phyloP scores from a whole-genome alignment of 2,888 invertebrate species.

The Blastobasis adustella region DNA sequence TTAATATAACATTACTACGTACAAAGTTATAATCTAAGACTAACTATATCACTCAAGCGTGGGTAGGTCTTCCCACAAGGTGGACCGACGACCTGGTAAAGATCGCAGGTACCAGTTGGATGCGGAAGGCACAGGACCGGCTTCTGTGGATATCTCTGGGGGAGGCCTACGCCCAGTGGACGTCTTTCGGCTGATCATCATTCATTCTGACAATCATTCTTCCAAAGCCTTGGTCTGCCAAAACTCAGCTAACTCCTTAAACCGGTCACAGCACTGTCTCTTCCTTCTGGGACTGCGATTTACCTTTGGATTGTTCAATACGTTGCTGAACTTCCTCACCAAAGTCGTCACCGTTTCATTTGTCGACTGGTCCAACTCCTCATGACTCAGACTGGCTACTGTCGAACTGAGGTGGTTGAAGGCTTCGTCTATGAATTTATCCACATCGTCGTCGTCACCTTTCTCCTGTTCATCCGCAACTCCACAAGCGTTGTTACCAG shows the following conservation, averaged over 20 bases:
- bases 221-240: constrained; percentile 38
- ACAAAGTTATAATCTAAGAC: too few species aligned
- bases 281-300: constrained; percentile 40
- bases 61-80: too few species aligned
- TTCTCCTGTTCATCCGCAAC: constrained; percentile 22
- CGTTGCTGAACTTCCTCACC: constrained; percentile 49
- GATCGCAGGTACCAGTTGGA: too few species aligned
- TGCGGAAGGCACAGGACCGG: too few species aligned
- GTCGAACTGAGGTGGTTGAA: constrained; percentile 47
- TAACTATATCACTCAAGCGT: too few species aligned
- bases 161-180: too few species aligned
- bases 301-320: constrained; percentile 38
- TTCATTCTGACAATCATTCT: constrained; percentile 4
- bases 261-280: constrained; percentile 43
- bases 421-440: constrained; percentile 55
- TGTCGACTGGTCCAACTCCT: constrained; percentile 27
- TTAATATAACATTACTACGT: too few species aligned
- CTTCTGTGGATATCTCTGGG: too few species aligned
- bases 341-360: constrained; percentile 50
- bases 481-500: constrained; percentile 8
- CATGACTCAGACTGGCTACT: constrained; percentile 24
- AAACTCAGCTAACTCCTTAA: constrained; percentile 54
- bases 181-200: not conserved
- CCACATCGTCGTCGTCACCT: constrained; percentile 38
- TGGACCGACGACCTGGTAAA: too few species aligned